These are phyloP conservation scores for Charaxes varanes DNA, from an alignment of 1,140 invertebrate species.

Conservation along the genomic window DNA sequence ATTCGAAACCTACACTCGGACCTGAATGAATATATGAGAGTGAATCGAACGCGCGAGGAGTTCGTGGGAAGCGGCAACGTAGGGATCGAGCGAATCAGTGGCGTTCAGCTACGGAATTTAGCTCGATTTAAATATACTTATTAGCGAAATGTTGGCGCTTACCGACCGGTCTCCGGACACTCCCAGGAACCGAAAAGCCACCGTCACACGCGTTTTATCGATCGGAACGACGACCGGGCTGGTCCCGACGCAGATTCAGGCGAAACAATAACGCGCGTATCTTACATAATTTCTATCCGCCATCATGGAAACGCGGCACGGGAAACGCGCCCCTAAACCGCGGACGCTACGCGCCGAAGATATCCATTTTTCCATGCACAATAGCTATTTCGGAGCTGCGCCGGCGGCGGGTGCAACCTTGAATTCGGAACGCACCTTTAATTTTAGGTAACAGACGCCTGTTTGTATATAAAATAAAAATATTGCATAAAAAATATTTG, in stretches of 20 bases:
- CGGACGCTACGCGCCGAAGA: conserved; percentile 32
- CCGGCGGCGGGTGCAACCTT: conserved; percentile 64
- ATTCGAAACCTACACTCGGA: conserved; percentile 5
- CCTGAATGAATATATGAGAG: conserved; percentile 16
- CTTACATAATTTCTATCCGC: conserved; percentile 65
- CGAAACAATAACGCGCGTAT: conserved; percentile 54
- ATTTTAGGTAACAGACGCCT: no score
- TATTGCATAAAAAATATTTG: no score
- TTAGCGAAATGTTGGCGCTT: conserved; percentile 31
- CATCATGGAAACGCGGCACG: conserved; percentile 40
- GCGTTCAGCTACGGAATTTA: conserved; percentile 13
- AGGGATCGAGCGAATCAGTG: conserved; percentile 6
- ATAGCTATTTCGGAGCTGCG: conserved; percentile 61
- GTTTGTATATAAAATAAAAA: no score
- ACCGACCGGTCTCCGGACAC: conserved; percentile 39
- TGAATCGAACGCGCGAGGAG: conserved; percentile 7
- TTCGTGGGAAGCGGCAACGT: conserved; percentile 4
- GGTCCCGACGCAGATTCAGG: conserved; percentile 27
- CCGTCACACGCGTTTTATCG: conserved; percentile 38
- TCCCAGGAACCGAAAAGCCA: conserved; percentile 28
- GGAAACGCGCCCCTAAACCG: conserved; percentile 48
- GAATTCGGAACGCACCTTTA: conserved; percentile 69
- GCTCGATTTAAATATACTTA: conserved; percentile 60
- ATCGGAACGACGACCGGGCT: conserved; percentile 24
- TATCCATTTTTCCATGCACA: conserved; percentile 57